These are phyloP conservation scores for Oplegnathus fasciatus DNA, from an alignment of 2,113 vertebrate genomes.

Conservation along the genomic window DNA sequence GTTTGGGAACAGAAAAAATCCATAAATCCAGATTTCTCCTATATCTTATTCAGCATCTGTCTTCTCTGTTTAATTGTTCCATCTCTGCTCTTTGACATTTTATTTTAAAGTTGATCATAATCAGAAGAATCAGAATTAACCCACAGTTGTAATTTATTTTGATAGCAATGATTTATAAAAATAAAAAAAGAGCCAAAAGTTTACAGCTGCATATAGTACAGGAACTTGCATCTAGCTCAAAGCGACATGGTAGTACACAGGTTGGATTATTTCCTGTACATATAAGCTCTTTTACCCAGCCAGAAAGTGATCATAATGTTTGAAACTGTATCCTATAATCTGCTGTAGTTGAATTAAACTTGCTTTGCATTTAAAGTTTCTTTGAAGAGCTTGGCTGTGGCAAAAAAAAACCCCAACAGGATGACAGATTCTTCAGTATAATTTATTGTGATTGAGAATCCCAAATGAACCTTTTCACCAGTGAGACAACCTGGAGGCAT, in stretches of 20 bases:
- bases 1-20: neutral
- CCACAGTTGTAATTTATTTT: neutral
- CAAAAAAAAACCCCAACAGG: neutral
- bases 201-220: neutral
- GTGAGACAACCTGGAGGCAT: neutral
- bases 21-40: neutral
- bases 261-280: neutral
- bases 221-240: neutral
- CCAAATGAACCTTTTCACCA: slow-evolving; percentile 10
- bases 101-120: neutral
- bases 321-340: slow-evolving; percentile 9
- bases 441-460: slow-evolving; percentile 3
- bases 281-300: neutral
- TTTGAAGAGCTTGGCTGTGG: neutral
- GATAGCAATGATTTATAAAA: neutral
- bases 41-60: neutral
- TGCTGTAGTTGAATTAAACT: neutral
- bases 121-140: neutral
- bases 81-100: neutral
- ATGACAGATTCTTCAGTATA: neutral
- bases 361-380: neutral
- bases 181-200: too few relatives aligned
- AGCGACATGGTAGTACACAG: neutral
- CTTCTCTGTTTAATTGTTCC: neutral
- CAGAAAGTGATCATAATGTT: slow-evolving; percentile 6